These are phyloP conservation scores for Neodiprion pinetum DNA, from an alignment of 1,140 invertebrate species.

Conservation along the genomic window DNA sequence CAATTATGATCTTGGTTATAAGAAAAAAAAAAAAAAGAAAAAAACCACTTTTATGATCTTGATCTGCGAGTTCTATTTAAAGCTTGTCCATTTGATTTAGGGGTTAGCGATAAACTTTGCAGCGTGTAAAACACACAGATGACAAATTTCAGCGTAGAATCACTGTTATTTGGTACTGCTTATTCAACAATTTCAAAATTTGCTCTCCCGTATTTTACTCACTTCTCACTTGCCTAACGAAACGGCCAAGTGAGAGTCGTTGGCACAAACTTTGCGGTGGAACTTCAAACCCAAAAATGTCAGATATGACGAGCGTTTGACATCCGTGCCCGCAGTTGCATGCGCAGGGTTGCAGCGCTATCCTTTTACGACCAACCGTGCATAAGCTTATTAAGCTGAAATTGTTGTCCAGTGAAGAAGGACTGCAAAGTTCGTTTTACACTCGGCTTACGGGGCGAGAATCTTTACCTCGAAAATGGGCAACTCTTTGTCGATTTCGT, in stretches of 20 bases:
- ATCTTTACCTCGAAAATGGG: constrained; percentile 33
- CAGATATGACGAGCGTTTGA: constrained; percentile 58
- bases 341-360: not conserved
- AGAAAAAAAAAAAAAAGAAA: too few relatives aligned
- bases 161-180: too few relatives aligned
- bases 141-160: too few relatives aligned
- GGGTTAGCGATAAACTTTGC: too few relatives aligned
- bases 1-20: too few relatives aligned
- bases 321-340: constrained; percentile 37
- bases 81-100: too few relatives aligned
- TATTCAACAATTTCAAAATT: too few relatives aligned
- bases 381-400: constrained; percentile 61
- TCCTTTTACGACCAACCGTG: constrained; percentile 52
- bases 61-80: too few relatives aligned
- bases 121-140: too few relatives aligned
- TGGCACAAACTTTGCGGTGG: not conserved
- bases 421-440: constrained; percentile 27
- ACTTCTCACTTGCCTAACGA: too few relatives aligned
- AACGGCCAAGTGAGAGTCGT: not conserved
- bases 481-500: constrained; percentile 34
- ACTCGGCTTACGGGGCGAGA: constrained; percentile 15
- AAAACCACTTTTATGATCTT: too few relatives aligned
- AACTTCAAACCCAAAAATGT: constrained; percentile 33
- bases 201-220: too few relatives aligned
- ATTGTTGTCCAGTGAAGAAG: constrained; percentile 41